Conservation (phyloP, 2,113 vertebrate species). For the Rhagologus leucostigma region DNA sequence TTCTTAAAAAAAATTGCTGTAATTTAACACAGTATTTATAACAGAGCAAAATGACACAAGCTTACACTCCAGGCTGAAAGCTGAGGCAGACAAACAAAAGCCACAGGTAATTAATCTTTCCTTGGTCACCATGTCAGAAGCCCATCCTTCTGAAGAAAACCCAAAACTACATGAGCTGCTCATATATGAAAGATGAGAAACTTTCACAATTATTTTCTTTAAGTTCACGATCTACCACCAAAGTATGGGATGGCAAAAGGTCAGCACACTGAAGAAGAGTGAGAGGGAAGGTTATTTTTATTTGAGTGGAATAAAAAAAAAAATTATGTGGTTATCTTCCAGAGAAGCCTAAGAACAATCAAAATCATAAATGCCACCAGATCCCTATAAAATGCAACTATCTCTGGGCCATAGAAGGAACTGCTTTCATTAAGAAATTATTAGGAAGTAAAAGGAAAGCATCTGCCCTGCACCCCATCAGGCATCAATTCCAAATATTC, state of each 20-base stretch:
- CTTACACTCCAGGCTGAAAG: conserved; percentile 37
- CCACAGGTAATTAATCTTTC: conserved; percentile 50
- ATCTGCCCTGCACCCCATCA: not conserved
- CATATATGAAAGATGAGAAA: not conserved
- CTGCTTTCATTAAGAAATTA: not conserved
- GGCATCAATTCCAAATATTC: not conserved
- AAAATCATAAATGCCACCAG: not conserved
- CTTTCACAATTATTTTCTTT: not conserved
- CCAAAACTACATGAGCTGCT: not conserved
- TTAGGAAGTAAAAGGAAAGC: not conserved
- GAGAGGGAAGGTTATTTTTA: not conserved
- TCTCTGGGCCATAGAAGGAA: not conserved
- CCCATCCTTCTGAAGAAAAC: not conserved
- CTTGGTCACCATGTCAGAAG: conserved; percentile 5
- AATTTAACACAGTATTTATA: conserved; percentile 71
- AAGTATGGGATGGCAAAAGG: not conserved
- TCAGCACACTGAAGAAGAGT: not conserved
- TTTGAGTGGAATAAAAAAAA: not conserved
- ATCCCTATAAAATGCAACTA: not conserved
- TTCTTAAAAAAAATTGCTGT: conserved; percentile 54
- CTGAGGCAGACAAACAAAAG: conserved; percentile 54
- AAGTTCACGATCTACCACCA: not conserved
- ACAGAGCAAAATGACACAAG: conserved; percentile 63
- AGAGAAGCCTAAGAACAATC: not conserved
- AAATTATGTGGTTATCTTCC: not conserved